phyloP scores from a whole-genome alignment of 2,888 invertebrate species.

The Eupithecia abbreviata region DNA sequence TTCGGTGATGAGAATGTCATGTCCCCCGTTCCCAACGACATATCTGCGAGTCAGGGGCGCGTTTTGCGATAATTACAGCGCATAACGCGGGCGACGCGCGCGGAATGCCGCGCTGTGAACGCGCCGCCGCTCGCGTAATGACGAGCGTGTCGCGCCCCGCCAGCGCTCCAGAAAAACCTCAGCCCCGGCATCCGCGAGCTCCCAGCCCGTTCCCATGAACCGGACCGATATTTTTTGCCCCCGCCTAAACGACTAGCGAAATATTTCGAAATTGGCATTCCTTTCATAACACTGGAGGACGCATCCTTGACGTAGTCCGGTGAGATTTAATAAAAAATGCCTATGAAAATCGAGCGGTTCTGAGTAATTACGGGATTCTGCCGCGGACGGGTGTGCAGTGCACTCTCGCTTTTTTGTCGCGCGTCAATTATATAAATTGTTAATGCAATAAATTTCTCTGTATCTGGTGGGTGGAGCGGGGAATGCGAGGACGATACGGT shows the following conservation, averaged over 20 bases:
- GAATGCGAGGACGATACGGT: conserved; percentile 72
- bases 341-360: conserved; percentile 66
- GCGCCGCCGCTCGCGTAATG: conserved; percentile 81
- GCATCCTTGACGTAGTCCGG: conserved; percentile 67
- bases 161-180: conserved; percentile 38
- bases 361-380: conserved; percentile 76
- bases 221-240: conserved; percentile 63
- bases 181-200: conserved; percentile 10
- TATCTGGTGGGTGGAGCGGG: conserved; percentile 76
- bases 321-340: conserved; percentile 76
- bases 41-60: conserved; percentile 80
- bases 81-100: conserved; percentile 78
- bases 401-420: conserved; percentile 80
- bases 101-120: conserved; percentile 79
- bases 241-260: conserved; percentile 76
- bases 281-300: conserved; percentile 79
- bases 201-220: conserved; percentile 70
- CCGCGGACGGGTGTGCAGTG: conserved; percentile 75
- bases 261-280: conserved; percentile 82
- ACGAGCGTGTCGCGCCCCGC: conserved; percentile 73
- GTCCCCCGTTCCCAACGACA: conserved; percentile 82
- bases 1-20: conserved; percentile 84
- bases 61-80: conserved; percentile 82
- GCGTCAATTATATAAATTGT: conserved; percentile 83
- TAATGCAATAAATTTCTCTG: conserved; percentile 82